Evolutionary conservation across 2,888 invertebrate species (phyloP), one percentile per base, ranked within the genome.

Genomic region (Callyntrura sp.): DNA sequence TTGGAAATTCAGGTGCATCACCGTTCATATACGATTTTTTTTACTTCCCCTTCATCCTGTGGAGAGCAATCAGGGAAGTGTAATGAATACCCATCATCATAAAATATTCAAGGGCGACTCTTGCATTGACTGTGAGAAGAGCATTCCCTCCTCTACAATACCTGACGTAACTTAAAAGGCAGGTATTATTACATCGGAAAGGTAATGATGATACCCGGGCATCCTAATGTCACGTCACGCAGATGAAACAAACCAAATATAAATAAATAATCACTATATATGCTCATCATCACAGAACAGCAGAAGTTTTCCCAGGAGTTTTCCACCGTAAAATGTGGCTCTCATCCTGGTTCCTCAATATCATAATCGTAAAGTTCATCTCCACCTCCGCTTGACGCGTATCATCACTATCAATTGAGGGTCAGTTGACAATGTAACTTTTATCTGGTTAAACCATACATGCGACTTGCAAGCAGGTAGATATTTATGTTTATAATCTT

Each of bases 81-180:
- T 65, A 88, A 88, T 84, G 81, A 28, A 88, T 84, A 84, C 88
- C 88, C 78, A 48, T 84, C 88, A 83, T 88, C 88, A 88, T 88
- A 25, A 88, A 84, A 88, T 84, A 88, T 88, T 88, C 84, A 88
- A 45, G 73, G 48, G 70, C 70, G 55, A 87, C 70, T 81, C 35
- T 28, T 48, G 23, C 68, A 11, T n/a, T n/a, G n/a, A 12, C 45
- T 76, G 79, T 17, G 45, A 35, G 43, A 76, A 62, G 45, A 55
- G 48, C 73, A 43, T 65, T 14, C 25, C n/a, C n/a, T n/a, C n/a
- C n/a, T 65, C 55, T 57, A 68, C 35, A 17, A 60, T n/a, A n/a
- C n/a, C n/a, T n/a, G 28, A 17, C 11, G 17, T n/a, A 14, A 28
- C 43, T 28, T 28, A 43, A 68, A 68, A 28, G 68, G 68, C 43